Evolutionary conservation across 2,113 vertebrate species (phyloP).

Genomic region (Rynchops niger): DNA sequence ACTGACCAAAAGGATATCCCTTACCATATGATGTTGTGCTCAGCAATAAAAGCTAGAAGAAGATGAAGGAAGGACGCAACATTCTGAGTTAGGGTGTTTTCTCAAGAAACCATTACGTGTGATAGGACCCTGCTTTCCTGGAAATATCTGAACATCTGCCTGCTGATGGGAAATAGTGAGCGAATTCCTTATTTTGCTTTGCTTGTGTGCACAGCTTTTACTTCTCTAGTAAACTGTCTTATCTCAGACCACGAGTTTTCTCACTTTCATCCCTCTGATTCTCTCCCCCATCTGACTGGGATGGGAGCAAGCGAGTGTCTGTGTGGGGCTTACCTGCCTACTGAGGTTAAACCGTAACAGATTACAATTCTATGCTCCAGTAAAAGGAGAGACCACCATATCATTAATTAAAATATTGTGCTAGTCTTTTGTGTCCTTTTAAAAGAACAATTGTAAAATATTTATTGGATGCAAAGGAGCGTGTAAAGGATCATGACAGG

Average conservation of each 20-base stretch:
- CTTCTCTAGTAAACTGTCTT: neutral
- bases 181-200: neutral
- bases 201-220: neutral
- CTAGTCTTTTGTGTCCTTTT: neutral
- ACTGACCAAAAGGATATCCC: neutral
- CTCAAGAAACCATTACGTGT: neutral
- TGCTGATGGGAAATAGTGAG: neutral
- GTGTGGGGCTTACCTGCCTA: neutral
- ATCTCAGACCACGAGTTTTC: neutral
- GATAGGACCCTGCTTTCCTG: neutral
- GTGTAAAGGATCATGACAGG: neutral
- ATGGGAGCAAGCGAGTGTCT: rapidly evolving
- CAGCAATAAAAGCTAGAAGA: neutral
- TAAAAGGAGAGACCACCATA: neutral
- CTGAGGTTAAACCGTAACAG: neutral
- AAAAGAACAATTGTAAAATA: neutral
- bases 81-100: rapidly evolving
- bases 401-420: neutral
- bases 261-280: neutral
- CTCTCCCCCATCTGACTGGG: neutral
- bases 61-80: rapidly evolving
- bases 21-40: neutral
- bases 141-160: neutral
- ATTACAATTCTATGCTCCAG: neutral
- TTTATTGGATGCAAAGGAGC: neutral